A percentile compares a stretch with the other conserved stretches of the same genome.
Evolutionary conservation across 2,797 vertebrate genomes (phyloP).

Genomic region (Ptychobarbus kaznakovi): DNA sequence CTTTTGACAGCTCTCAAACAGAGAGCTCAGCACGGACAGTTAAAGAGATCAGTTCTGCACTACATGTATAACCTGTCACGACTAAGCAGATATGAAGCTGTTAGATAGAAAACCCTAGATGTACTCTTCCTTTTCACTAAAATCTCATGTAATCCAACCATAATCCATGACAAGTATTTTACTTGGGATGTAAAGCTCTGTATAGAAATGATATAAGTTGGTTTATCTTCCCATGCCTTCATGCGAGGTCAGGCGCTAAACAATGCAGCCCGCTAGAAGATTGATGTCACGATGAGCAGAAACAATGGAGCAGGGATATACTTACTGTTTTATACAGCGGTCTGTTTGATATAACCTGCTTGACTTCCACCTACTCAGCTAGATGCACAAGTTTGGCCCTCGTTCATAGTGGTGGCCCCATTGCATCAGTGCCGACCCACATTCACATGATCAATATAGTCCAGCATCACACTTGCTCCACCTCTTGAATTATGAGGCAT

Average conservation of each 20-base stretch:
- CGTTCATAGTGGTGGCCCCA: conserved; percentile 48
- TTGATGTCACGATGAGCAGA: conserved; percentile 25
- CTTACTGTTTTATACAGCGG: conserved; percentile 3
- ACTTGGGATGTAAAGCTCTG: conserved; percentile 6
- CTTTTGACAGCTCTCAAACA: conserved; percentile 23
- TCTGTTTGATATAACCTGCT: conserved; percentile 13
- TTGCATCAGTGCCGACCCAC: conserved; percentile 47
- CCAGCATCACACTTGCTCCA: conserved; percentile 2
- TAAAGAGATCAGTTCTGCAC: conserved; percentile 25
- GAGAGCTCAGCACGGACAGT: conserved; percentile 20
- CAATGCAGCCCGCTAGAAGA: conserved; percentile 31
- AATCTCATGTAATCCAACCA: conserved; percentile 11
- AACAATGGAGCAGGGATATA: conserved; percentile 34
- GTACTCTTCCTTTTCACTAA: not conserved
- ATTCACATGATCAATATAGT: conserved; percentile 46
- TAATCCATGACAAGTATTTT: conserved; percentile 30
- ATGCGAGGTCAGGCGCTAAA: conserved; percentile 28
- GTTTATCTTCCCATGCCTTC: conserved; percentile 12
- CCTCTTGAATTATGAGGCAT: conserved; percentile 49
- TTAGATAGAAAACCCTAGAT: not conserved
- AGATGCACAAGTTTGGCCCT: conserved; percentile 16
- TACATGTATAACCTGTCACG: conserved; percentile 5
- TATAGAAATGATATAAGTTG: conserved; percentile 28
- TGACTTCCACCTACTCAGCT: conserved; percentile 48
- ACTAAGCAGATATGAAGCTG: conserved; percentile 10